Percentiles rank a stretch among this genome's conserved stretches.
Evolutionary conservation across 2,888 invertebrate genomes (phyloP).

Genomic region (Torymus aiolomorphi): DNA sequence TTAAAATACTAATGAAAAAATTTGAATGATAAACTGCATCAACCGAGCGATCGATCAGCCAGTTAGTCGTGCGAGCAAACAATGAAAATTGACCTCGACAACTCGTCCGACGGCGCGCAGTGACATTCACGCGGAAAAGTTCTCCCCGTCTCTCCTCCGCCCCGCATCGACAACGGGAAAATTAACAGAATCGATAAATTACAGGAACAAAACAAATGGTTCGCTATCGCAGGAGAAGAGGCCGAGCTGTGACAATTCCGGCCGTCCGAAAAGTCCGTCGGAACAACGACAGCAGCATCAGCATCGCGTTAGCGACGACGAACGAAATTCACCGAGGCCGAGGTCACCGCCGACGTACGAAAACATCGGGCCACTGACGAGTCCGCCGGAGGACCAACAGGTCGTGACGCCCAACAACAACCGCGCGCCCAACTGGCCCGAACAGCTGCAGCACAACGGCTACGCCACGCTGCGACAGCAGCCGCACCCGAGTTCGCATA

Average conservation of each 20-base stretch:
- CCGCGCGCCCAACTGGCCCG: constrained; percentile 65
- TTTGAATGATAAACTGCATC: no score
- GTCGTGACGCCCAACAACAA: constrained; percentile 68
- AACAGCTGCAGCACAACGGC: constrained; percentile 49
- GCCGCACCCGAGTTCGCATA: not conserved
- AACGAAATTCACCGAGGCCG: constrained; percentile 34
- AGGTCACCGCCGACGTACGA: constrained; percentile 45
- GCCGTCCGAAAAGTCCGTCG: constrained; percentile 69
- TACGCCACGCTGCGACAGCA: constrained; percentile 10
- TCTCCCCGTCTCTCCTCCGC: no score
- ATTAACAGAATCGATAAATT: constrained; percentile 28
- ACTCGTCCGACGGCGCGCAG: not conserved
- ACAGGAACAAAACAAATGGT: constrained; percentile 75
- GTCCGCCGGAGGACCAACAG: constrained; percentile 10
- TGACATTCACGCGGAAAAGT: no score
- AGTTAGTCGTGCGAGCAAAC: not conserved
- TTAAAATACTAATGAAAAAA: no score
- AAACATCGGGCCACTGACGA: constrained; percentile 38
- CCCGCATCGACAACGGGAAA: not conserved
- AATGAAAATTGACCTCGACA: not conserved
- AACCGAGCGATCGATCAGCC: not conserved
- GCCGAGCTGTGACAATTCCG: constrained; percentile 63
- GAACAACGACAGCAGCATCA: constrained; percentile 56
- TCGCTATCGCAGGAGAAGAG: constrained; percentile 86
- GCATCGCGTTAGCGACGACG: constrained; percentile 9